Percentiles rank a stretch among this genome's conserved stretches.
These are phyloP conservation scores for Gallinago jamesoni DNA, from an alignment of 2,113 vertebrate species.

Conservation along the genomic window DNA sequence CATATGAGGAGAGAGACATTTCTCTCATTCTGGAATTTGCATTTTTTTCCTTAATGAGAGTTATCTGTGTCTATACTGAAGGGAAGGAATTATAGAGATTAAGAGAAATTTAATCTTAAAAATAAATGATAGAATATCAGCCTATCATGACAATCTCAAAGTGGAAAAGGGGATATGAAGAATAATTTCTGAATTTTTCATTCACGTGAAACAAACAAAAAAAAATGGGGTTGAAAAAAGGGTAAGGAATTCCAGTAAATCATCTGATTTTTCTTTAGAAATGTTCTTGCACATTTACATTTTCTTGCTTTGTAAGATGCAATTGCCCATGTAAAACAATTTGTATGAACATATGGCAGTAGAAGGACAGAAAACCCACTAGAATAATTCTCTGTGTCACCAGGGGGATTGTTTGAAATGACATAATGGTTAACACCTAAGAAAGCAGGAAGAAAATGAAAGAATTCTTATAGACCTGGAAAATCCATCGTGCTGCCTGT, in stretches of 20 bases:
- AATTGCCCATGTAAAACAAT: conserved; percentile 43
- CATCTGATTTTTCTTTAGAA: not conserved
- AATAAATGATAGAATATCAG: not conserved
- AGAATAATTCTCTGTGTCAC: not conserved
- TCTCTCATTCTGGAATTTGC: not conserved
- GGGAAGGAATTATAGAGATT: not conserved
- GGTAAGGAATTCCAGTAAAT: not conserved
- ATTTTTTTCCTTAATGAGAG: not conserved
- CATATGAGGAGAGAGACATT: not conserved
- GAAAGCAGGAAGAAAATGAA: not conserved
- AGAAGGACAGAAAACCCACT: not conserved
- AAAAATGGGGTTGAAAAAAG: not conserved
- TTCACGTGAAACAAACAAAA: not conserved
- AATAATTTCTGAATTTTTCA: not conserved
- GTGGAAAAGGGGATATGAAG: not conserved
- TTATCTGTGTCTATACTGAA: not conserved
- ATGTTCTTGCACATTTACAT: not conserved
- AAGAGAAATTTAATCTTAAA: not conserved
- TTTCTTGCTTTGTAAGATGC: conserved; percentile 11
- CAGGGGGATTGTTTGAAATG: not conserved
- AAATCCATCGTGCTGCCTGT: not conserved
- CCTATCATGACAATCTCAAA: not conserved
- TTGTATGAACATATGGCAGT: conserved; percentile 36
- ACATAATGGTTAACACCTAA: not conserved
- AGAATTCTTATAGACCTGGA: not conserved